A percentile compares a stretch with the other conserved stretches of the same genome.
These are phyloP conservation scores for Protobothrops flavoviridis DNA, from an alignment of 2,113 vertebrate genomes.

Conservation along the genomic window DNA sequence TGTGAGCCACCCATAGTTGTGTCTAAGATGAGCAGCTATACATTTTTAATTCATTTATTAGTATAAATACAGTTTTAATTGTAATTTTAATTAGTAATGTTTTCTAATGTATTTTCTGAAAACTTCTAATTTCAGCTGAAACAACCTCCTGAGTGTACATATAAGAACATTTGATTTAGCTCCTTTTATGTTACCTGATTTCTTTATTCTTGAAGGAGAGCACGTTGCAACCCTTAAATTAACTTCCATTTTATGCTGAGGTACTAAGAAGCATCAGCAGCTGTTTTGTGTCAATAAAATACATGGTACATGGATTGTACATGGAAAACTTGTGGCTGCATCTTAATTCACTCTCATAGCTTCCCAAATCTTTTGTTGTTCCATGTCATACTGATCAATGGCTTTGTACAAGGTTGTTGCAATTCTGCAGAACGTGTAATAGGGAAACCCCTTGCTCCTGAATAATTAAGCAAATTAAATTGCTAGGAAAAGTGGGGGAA, in stretches of 20 bases:
- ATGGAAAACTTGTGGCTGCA: not conserved
- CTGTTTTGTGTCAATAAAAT: not conserved
- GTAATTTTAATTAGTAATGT: not conserved
- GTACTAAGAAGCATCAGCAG: not conserved
- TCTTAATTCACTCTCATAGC: not conserved
- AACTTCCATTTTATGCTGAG: not conserved
- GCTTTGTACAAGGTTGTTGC: not conserved
- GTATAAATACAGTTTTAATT: not conserved
- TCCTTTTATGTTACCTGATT: too few species aligned
- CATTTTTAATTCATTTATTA: not conserved
- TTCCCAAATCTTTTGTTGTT: not conserved
- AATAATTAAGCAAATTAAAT: conserved; percentile 53
- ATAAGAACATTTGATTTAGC: not conserved
- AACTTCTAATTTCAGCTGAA: not conserved
- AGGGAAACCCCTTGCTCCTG: conserved; percentile 17
- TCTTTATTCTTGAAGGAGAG: not conserved
- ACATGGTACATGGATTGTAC: not conserved
- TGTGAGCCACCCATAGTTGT: not conserved
- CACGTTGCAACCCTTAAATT: not conserved
- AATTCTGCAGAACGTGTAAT: not conserved
- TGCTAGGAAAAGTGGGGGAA: conserved; percentile 20
- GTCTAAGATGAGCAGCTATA: not conserved
- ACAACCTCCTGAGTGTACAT: not conserved
- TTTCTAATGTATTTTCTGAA: not conserved
- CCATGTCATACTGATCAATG: not conserved